Percentiles rank a stretch among this genome's conserved stretches.
Conservation (phyloP, 2,888 invertebrate species). For the Serrognathus titanus region DNA sequence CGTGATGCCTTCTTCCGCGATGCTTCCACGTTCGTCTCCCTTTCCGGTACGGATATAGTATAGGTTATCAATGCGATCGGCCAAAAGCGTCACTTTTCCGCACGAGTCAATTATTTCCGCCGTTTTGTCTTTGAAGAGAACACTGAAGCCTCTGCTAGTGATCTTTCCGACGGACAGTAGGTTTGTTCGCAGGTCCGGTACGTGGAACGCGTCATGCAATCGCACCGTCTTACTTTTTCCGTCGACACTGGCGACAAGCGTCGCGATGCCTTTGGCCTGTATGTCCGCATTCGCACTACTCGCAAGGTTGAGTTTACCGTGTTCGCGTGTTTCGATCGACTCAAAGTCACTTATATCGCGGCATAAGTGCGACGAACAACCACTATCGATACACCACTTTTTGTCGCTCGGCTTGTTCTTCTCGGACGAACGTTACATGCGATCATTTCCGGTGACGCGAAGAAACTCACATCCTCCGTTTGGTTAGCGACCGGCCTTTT, state of each 20-base stretch:
- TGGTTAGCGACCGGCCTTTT: not conserved
- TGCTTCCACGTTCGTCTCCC: not conserved
- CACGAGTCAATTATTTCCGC: too few relatives aligned
- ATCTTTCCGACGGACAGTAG: too few relatives aligned
- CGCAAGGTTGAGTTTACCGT: slow-evolving; percentile 3
- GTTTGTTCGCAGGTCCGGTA: too few relatives aligned
- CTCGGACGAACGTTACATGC: not conserved
- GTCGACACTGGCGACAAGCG: not conserved
- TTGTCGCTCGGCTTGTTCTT: not conserved
- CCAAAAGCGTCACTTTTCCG: too few relatives aligned
- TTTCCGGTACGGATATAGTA: not conserved
- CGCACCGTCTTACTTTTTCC: not conserved
- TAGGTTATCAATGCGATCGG: not conserved
- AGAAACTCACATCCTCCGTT: not conserved
- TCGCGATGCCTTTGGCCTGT: slow-evolving; percentile 3
- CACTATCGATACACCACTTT: slow-evolving; percentile 8
- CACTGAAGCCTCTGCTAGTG: too few relatives aligned
- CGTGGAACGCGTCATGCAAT: too few relatives aligned
- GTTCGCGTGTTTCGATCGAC: not conserved
- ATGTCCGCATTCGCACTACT: not conserved
- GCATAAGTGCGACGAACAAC: slow-evolving; percentile 5
- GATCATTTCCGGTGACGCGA: not conserved
- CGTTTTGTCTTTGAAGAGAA: too few relatives aligned
- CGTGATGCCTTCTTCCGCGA: not conserved
- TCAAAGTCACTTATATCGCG: not conserved